Evolutionary conservation across 1,140 invertebrate genomes (phyloP), one percentile per base, ranked within the genome.

Genomic region (Nasonia giraulti): DNA sequence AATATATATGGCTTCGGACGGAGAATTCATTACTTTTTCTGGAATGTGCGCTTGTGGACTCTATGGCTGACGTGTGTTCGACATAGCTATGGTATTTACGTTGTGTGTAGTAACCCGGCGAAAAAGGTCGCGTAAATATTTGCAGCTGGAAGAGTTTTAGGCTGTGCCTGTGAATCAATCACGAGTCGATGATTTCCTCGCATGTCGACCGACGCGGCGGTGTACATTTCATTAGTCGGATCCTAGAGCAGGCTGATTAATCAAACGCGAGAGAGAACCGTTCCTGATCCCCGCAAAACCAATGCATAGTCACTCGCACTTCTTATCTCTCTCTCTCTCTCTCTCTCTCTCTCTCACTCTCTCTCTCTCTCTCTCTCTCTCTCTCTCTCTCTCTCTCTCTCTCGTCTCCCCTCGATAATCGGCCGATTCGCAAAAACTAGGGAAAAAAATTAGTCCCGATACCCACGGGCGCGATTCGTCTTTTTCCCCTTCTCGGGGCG

Each of bases 1-100:
- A 81, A 73, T 73, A 81, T 81, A 55, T 81, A 55, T 73, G 40
- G 27, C 17, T 50, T n/a, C 37, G 27, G 50, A 69, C 37, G n/a
- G 23, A 50, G 50, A 81, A 81, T 81, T 81, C 80, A 81, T 81
- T 81, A 55, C 27, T 71, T 80, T 44, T 37, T 62, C 50, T 14
- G 17, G 17, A 17, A 12, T 47, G 44, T 47, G 8, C 8, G 50
- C 14, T 17, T 17, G 17, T 55, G 12, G 17, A 55, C 50, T 55
- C 50, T 27, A 27, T 0, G 14, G 14, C 5, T 10, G 50, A 55
- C 17, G 4, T n/a, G 17, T 20, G 55, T n/a, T 62, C 17, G 55
- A 1, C 27, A 27, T n/a, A 20, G 55, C 55, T 37, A 0, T 11
- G 20, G 17, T 20, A 62, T 62, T n/a, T n/a, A 62, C 55, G 55